Conservation (phyloP, 2,797 vertebrate species). For the Limnodromus scolopaceus region DNA sequence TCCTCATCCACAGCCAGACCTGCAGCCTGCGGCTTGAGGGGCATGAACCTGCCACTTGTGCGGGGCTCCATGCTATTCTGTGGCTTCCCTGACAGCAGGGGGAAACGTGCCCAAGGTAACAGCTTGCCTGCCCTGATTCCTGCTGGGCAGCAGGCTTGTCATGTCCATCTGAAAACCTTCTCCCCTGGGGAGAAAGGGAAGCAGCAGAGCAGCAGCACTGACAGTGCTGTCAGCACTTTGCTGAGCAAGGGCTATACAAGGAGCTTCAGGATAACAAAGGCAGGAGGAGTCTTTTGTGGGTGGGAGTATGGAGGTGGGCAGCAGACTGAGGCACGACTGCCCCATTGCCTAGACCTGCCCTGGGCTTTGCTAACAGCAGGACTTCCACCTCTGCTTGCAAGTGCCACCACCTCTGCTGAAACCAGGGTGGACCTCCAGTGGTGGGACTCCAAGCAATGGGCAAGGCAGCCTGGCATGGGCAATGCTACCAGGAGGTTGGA, state of each 20-base stretch:
- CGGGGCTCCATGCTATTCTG: not conserved
- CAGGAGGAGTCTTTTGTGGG: not conserved
- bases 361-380: not conserved
- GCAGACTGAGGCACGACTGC: rapidly evolving
- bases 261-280: not conserved
- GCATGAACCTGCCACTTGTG: rapidly evolving
- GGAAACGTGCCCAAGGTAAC: not conserved
- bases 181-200: not conserved
- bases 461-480: not conserved
- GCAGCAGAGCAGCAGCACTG: not conserved
- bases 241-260: not conserved
- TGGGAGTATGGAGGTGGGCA: not conserved
- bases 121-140: not conserved
- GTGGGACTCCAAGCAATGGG: not conserved
- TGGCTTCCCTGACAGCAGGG: not conserved
- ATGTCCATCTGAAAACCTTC: not conserved
- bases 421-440: not conserved
- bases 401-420: not conserved
- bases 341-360: not conserved
- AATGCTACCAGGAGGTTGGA: not conserved
- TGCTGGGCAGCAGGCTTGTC: not conserved
- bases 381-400: not conserved
- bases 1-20: not conserved
- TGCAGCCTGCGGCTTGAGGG: not conserved
- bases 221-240: not conserved